Base-by-base conservation (phyloP, 2,888 invertebrate genomes). In the Girardia tigrina region DNA sequence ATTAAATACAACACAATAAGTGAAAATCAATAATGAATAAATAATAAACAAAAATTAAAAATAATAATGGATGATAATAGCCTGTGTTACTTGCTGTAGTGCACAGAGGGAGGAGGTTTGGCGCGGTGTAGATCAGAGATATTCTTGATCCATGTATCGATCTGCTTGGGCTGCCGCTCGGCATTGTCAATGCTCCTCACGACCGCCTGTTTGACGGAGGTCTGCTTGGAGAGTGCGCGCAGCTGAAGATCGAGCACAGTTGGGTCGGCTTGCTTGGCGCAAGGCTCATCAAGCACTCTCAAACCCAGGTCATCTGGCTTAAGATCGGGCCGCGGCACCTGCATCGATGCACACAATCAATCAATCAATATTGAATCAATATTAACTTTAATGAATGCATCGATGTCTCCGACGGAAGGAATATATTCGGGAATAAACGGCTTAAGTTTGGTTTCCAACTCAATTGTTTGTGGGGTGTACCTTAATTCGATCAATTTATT, bases 371-470 rank as follows among this genome's bases (percentile, higher is more conserved):
- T 36, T 8, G 16, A 36, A 36, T 16, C 12, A 36, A 36, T 36
- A 72, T 77, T 77, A 76, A 94, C 90, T 86, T 97, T 98, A 56
- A 99, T 88, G 85, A 98, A 95, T 1, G 94, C 94, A 85, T 99
- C 98, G 79, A 95, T 94, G 84, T 98, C 97, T 0, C 98, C 98
- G 71, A 98, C 94, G 0, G 94, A 92, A 8, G 98, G 97, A 80
- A 97, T 90, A 85, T 90, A 97, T 81, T 98, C 97, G 0, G 95
- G 94, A 75, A 95, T 56, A 56, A 56, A 56, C 23, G 56, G 56
- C n/a, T 91, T 90, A 81, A 97, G 87, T 81, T 91, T 91, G 83
- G 90, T 90, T 74, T 92, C 92, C 70, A 94, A 87, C 79, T 92
- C 92, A 75, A 93, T 90, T 80, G 89, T 89, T 84, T 94, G 93